phyloP scores from a whole-genome alignment of 2,888 invertebrate species.

The Coelinius sp. region DNA sequence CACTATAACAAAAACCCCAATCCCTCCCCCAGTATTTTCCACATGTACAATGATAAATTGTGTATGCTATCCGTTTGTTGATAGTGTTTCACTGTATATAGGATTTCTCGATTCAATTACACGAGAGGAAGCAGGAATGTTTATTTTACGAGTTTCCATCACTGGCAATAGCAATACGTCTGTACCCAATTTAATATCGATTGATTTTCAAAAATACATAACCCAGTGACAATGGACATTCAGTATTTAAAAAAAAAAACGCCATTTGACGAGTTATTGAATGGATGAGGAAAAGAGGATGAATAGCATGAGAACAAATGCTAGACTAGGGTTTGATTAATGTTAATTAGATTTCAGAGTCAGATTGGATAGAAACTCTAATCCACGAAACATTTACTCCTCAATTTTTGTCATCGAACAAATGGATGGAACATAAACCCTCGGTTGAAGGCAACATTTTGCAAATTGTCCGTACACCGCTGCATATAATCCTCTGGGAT shows the following conservation, averaged over 20 bases:
- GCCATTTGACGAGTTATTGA: background rate
- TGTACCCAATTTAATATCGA: slow-evolving; percentile 41
- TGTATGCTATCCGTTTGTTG: slow-evolving; percentile 23
- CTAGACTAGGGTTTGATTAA: background rate
- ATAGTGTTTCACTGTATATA: slow-evolving; percentile 7
- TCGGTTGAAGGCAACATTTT: background rate
- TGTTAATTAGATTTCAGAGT: slow-evolving; percentile 13
- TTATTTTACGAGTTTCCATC: slow-evolving; percentile 52
- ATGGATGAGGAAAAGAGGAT: background rate
- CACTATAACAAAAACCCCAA: background rate
- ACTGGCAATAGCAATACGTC: slow-evolving; percentile 37
- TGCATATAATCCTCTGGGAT: slow-evolving; percentile 1
- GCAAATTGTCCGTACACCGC: background rate
- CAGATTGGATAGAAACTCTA: background rate
- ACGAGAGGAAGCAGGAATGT: slow-evolving; percentile 43
- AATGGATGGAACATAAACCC: background rate
- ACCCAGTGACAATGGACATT: background rate
- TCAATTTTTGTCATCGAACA: background rate
- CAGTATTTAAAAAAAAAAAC: slow-evolving; percentile 15
- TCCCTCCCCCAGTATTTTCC: slow-evolving; percentile 1
- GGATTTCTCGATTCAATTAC: slow-evolving; percentile 46
- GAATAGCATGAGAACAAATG: background rate
- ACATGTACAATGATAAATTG: background rate
- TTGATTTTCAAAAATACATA: slow-evolving; percentile 23
- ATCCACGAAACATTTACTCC: background rate